These are phyloP conservation scores for Campoplex capitator DNA, from an alignment of 2,888 invertebrate genomes.

Conservation along the genomic window DNA sequence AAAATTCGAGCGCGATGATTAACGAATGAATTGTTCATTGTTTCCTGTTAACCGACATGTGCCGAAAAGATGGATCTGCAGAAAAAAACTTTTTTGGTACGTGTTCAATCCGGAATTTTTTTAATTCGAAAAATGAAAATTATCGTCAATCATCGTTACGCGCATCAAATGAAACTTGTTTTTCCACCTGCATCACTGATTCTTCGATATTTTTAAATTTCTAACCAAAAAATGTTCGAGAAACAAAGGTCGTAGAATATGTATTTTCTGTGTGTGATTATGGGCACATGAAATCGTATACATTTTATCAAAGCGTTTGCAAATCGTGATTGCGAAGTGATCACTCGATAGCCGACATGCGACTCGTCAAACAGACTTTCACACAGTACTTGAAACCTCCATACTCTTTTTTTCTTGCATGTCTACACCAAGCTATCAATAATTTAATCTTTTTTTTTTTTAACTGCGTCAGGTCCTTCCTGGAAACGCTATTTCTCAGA, in stretches of 20 bases:
- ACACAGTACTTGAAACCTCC: background rate
- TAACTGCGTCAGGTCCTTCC: conserved; percentile 5
- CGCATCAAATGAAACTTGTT: background rate
- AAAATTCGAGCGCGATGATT: background rate
- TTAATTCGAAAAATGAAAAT: background rate
- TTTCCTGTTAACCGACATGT: background rate
- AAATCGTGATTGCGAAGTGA: background rate
- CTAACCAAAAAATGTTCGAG: background rate
- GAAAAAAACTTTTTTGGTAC: too few species aligned
- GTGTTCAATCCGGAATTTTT: too few species aligned
- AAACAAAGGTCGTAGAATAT: background rate
- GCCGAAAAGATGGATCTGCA: background rate
- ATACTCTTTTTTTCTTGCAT: background rate
- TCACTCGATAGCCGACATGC: background rate
- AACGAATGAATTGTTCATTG: background rate
- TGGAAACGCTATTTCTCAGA: conserved; percentile 1
- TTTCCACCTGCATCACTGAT: background rate
- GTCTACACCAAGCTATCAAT: conserved; percentile 8
- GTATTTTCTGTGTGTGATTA: background rate
- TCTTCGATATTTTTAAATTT: background rate
- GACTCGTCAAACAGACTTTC: background rate
- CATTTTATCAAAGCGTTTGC: background rate
- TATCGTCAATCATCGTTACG: too few species aligned
- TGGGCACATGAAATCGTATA: background rate
- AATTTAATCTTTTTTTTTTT: conserved; percentile 2